These are phyloP conservation scores for Chroicocephalus ridibundus DNA, from an alignment of 2,113 vertebrate species.

Conservation along the genomic window DNA sequence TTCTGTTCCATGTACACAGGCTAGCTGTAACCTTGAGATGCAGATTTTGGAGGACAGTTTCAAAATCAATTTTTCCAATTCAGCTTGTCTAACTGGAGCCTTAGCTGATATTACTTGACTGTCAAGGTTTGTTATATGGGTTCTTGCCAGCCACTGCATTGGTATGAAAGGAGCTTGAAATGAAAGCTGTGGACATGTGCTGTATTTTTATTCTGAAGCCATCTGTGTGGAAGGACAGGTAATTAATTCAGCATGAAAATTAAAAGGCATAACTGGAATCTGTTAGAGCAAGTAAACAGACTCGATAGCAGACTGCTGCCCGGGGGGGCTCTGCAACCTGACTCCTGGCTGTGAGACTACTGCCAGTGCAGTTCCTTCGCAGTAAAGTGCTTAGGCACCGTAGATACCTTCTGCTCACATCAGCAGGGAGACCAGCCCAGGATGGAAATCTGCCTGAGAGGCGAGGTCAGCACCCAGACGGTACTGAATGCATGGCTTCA, in stretches of 20 bases:
- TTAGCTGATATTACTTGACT: neutral
- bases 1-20: neutral
- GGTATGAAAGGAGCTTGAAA: neutral
- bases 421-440: neutral
- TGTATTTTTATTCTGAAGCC: neutral
- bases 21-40: conserved; percentile 56
- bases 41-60: conserved; percentile 31
- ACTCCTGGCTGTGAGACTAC: neutral
- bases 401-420: neutral
- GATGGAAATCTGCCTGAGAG: neutral
- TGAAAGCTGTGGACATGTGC: neutral
- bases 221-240: neutral
- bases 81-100: neutral
- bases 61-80: conserved; percentile 52
- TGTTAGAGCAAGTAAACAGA: neutral
- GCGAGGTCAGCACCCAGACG: neutral
- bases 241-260: conserved; percentile 30
- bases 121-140: neutral
- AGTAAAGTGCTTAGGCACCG: neutral
- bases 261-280: neutral
- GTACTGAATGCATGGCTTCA: neutral
- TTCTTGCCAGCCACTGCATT: neutral
- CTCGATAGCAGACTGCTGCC: neutral
- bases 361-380: fast-evolving
- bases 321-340: neutral